phyloP scores from a whole-genome alignment of 2,888 invertebrate species.

The Acronicta leporina region DNA sequence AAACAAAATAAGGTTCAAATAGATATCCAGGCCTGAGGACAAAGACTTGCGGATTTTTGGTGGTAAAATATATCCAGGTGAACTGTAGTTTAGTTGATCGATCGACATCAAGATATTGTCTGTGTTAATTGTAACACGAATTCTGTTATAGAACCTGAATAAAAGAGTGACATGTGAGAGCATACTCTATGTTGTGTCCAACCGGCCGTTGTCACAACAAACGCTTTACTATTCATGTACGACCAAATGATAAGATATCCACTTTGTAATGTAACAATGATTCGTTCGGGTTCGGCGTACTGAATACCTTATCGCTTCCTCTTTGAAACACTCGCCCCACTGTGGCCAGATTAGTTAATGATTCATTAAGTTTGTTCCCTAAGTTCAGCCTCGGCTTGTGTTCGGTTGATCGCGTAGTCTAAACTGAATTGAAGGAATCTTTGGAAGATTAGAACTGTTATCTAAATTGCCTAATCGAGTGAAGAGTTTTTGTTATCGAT shows the following conservation, averaged over 20 bases:
- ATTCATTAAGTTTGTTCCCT: constrained; percentile 71
- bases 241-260: constrained; percentile 73
- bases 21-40: no score
- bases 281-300: constrained; percentile 75
- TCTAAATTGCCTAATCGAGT: constrained; percentile 22
- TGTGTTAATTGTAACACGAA: no score
- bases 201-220: constrained; percentile 44
- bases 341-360: constrained; percentile 80
- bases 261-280: constrained; percentile 70
- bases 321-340: constrained; percentile 73
- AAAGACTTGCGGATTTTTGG: no score
- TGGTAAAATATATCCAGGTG: no score
- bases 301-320: constrained; percentile 79
- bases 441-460: constrained; percentile 16
- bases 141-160: no score
- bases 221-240: constrained; percentile 58
- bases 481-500: constrained; percentile 23
- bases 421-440: constrained; percentile 38
- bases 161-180: constrained; percentile 18
- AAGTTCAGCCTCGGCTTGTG: constrained; percentile 34
- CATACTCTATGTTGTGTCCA: constrained; percentile 45
- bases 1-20: no score
- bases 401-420: constrained; percentile 29
- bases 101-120: no score
- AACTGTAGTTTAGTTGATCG: no score